Conservation (phyloP, 2,797 vertebrate species). For the Pempheris klunzingeri region DNA sequence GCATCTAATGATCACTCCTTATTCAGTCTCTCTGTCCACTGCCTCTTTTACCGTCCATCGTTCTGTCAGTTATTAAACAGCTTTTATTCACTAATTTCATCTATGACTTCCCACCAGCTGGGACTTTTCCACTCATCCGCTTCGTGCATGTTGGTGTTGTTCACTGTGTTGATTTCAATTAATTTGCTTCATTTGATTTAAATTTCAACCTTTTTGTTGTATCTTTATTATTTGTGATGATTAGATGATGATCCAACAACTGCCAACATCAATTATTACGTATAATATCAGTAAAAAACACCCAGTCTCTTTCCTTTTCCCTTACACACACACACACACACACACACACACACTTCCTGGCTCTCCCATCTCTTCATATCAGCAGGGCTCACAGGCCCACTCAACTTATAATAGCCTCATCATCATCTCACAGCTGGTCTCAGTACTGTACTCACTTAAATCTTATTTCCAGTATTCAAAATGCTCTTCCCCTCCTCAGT, state of each 20-base stretch:
- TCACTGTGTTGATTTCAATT: not conserved
- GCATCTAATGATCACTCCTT: slow-evolving; percentile 48
- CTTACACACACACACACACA: not conserved
- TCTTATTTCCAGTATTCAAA: slow-evolving; percentile 56
- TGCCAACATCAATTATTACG: not conserved
- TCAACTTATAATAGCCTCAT: slow-evolving; percentile 55
- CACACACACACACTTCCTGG: slow-evolving; percentile 13
- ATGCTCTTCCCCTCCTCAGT: not conserved
- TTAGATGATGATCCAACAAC: not conserved
- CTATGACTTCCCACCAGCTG: not conserved
- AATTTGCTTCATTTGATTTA: not conserved
- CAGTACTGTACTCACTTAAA: slow-evolving; percentile 16
- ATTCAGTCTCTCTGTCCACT: slow-evolving; percentile 21
- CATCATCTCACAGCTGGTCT: slow-evolving; percentile 71
- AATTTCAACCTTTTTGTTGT: not conserved
- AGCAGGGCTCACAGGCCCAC: slow-evolving; percentile 37
- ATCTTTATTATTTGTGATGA: not conserved
- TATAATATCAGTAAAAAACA: no score
- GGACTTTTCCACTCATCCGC: not conserved
- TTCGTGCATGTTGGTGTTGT: not conserved
- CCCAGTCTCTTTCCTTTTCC: not conserved
- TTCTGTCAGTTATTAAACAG: not conserved
- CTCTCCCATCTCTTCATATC: not conserved
- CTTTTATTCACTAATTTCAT: not conserved
- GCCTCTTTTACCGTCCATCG: not conserved